Evolutionary conservation across 2,113 vertebrate species (phyloP).

Genomic region (Phalacrocorax aristotelis): DNA sequence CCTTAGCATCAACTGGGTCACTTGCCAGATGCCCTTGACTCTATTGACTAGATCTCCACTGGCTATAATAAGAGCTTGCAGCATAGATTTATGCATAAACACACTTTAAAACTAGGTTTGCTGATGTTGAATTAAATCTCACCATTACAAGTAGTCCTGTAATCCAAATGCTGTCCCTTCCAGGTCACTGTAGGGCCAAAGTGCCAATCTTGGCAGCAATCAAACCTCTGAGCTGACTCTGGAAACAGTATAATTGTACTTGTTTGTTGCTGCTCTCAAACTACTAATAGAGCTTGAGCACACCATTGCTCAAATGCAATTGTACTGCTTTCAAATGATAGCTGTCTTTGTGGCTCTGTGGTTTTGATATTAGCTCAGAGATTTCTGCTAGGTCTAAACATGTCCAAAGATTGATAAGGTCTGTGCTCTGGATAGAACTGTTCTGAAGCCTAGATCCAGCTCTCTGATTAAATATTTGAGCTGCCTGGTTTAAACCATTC

Average conservation of each 20-base stretch:
- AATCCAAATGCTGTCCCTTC: not conserved
- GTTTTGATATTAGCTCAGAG: not conserved
- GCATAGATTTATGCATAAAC: not conserved
- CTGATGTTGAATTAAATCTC: not conserved
- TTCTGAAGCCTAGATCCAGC: not conserved
- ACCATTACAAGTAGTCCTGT: not conserved
- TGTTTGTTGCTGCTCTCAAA: not conserved
- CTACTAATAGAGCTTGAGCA: not conserved
- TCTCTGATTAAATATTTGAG: not conserved
- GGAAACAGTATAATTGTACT: not conserved
- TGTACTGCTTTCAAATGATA: not conserved
- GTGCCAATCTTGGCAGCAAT: not conserved
- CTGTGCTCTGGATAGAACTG: not conserved
- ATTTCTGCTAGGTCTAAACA: not conserved
- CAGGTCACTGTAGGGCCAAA: not conserved
- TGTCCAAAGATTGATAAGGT: rapidly evolving
- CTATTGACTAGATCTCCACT: not conserved
- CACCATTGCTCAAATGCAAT: not conserved
- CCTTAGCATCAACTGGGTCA: not conserved
- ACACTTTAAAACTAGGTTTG: not conserved
- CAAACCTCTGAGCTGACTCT: not conserved
- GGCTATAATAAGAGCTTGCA: not conserved
- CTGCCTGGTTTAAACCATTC: not conserved
- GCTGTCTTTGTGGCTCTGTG: not conserved
- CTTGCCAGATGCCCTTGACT: not conserved